These are phyloP conservation scores for Catocala sponsa DNA, from an alignment of 2,888 invertebrate species.

Conservation along the genomic window DNA sequence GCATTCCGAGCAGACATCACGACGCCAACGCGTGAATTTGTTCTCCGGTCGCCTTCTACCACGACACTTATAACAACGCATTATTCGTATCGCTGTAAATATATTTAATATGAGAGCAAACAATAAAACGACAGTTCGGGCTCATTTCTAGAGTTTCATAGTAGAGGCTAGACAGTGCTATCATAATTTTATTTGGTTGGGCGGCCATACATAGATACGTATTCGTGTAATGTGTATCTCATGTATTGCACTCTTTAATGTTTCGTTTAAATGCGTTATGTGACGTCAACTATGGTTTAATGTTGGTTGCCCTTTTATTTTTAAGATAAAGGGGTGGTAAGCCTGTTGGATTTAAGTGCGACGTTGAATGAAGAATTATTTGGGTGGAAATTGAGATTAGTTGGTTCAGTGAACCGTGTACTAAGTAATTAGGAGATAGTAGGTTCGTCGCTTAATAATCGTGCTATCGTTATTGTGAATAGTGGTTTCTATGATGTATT, in stretches of 20 bases:
- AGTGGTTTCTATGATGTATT: no score
- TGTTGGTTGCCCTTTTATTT: conserved; percentile 10
- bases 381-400: neutral
- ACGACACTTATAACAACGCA: conserved; percentile 33
- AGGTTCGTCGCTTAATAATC: no score
- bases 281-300: conserved; percentile 12
- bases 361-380: conserved; percentile 6
- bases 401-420: neutral
- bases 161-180: conserved; percentile 53
- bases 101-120: neutral
- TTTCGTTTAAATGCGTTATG: conserved; percentile 22
- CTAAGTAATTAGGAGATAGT: no score
- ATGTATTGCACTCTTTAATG: conserved; percentile 39
- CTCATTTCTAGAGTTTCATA: conserved; percentile 31
- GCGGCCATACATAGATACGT: conserved; percentile 31
- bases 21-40: conserved; percentile 63
- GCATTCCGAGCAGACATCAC: conserved; percentile 58
- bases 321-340: conserved; percentile 8
- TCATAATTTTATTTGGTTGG: conserved; percentile 61
- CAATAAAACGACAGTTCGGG: no score
- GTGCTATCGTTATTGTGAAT: no score
- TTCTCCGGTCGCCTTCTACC: conserved; percentile 53
- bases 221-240: conserved; percentile 39
- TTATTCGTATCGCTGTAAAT: conserved; percentile 6
- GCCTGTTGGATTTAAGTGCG: conserved; percentile 10